A percentile compares a stretch with the other conserved stretches of the same genome.
Evolutionary conservation across 2,113 vertebrate species (phyloP).

Genomic region (Progne subis): DNA sequence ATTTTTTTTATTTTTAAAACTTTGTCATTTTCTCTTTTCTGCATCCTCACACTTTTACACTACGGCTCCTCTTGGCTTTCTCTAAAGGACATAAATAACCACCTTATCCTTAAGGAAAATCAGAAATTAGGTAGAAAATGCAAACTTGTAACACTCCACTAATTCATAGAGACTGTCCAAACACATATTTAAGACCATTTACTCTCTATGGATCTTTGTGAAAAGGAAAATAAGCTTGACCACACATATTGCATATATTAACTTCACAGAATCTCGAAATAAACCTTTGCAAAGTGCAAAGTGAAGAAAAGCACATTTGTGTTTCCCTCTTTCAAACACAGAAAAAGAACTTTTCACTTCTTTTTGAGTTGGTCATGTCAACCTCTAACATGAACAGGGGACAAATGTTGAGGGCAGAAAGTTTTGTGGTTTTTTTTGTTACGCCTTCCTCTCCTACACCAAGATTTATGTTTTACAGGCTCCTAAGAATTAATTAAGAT

Average conservation of each 20-base stretch:
- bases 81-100: background rate
- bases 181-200: background rate
- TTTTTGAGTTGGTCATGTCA: background rate
- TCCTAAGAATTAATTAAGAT: background rate
- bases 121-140: background rate
- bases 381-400: background rate
- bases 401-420: background rate
- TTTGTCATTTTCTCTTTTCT: background rate
- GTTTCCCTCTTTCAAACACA: background rate
- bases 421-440: background rate
- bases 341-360: background rate
- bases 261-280: background rate
- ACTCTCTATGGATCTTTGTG: background rate
- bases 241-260: background rate
- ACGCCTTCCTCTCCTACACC: background rate
- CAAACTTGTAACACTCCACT: background rate
- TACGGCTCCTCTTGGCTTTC: background rate
- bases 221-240: background rate
- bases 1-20: background rate
- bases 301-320: background rate
- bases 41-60: background rate
- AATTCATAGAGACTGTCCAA: background rate
- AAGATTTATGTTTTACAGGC: accelerated
- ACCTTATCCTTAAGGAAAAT: background rate
- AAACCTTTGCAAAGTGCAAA: background rate